Evolutionary conservation across 2,797 vertebrate genomes (phyloP), one percentile per base, ranked within the genome.

Genomic region (Schizopygopsis malacanthus): DNA sequence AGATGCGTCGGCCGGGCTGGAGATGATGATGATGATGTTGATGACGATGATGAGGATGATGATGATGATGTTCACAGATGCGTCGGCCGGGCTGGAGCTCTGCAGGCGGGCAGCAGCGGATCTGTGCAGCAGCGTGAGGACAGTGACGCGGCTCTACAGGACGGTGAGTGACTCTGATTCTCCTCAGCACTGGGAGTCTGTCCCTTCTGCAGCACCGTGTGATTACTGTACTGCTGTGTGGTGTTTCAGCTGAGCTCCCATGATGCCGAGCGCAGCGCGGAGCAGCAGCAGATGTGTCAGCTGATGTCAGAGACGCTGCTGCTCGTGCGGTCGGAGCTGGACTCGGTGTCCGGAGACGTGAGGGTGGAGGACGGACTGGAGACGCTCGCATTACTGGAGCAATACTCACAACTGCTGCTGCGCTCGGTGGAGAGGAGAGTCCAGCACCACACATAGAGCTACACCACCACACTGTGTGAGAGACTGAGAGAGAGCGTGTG

Each of bases 381-480:
- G 85, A 96, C 97, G 0, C 91, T 97, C 76, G 97, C 97, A 80
- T 95, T 99, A 85, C 92, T 99, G 90, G 97, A 98, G 92, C 97
- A 98, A 88, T 99, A 97, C 84, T 97, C 97, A 0, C 96, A 98
- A 92, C 95, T 99, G 12, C 94, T 99, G 94, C 93, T 99, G 56
- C 96, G 95, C 91, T 97, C 97, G 6, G 97, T 99, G 91, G 97
- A 98, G 92, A 96, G 92, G 90, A 97, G 95, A 91, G 28, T 67
- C 15, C 28, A 37, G 18, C 63, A 67, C 7, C 15, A 67, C 63
- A 37, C 33, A 8, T 67, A 67, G 63, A 67, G 28, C 6, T 65
- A 3, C 61, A 28, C 12, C 5, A 28, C 11, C 59, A 0, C 11
- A 12, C 33, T 4, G 45, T 4, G 45, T 47, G 45, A 3, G 45